phyloP scores from a whole-genome alignment of 2,888 invertebrate genomes.

The Mactromeris polynyma region DNA sequence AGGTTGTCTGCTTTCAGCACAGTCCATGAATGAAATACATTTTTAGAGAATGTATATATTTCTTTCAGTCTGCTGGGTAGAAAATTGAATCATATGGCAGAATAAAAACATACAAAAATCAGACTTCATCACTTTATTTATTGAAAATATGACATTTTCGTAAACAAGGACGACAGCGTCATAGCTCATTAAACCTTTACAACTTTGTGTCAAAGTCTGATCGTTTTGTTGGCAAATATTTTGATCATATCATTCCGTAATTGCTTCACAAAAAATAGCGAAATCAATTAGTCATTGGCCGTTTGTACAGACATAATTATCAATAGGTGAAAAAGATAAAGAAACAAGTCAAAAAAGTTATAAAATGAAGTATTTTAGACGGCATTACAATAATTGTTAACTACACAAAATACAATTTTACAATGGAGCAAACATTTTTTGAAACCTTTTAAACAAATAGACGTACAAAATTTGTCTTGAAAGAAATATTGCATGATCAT shows the following conservation, averaged over 20 bases:
- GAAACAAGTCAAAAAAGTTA: neutral
- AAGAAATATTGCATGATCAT: no score
- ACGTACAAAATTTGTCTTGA: no score
- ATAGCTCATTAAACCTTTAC: neutral
- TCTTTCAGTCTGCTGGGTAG: neutral
- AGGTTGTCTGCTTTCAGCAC: neutral
- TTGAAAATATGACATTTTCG: neutral
- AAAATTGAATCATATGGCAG: slow-evolving; percentile 6
- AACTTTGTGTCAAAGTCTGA: slow-evolving; percentile 1
- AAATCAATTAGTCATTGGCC: neutral
- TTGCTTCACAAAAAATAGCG: neutral
- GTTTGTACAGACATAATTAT: neutral
- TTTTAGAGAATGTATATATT: neutral
- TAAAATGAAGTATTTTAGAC: neutral
- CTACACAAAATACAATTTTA: neutral
- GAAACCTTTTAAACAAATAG: no score
- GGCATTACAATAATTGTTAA: neutral
- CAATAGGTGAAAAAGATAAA: neutral
- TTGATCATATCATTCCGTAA: neutral
- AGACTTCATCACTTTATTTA: neutral
- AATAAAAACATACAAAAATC: neutral
- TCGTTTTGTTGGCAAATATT: neutral
- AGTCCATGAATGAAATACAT: neutral
- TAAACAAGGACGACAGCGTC: neutral
- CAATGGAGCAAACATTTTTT: neutral